Conservation (phyloP, 2,797 vertebrate species). For the Intellagama lesueurii region DNA sequence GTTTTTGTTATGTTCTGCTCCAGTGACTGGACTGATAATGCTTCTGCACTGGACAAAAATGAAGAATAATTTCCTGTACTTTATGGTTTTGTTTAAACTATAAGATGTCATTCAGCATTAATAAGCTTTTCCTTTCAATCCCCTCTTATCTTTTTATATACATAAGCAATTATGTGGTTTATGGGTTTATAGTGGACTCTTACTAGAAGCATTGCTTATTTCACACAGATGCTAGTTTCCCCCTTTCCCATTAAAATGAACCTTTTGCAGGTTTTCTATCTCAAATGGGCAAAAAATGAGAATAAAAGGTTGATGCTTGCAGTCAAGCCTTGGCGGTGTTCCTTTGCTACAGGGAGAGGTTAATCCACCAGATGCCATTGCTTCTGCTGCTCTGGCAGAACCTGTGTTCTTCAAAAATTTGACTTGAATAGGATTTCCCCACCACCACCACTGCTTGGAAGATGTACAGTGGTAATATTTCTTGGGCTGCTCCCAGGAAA, state of each 20-base stretch:
- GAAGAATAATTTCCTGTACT: slow-evolving; percentile 25
- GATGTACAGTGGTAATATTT: neutral
- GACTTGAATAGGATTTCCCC: neutral
- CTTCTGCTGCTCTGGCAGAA: neutral
- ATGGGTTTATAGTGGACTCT: neutral
- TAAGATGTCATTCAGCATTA: slow-evolving; percentile 37
- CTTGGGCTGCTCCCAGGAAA: neutral
- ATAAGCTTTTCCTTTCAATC: slow-evolving; percentile 27
- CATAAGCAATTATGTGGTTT: slow-evolving; percentile 23
- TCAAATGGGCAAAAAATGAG: slow-evolving; percentile 12
- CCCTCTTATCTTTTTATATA: slow-evolving; percentile 31
- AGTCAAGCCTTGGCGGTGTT: slow-evolving; percentile 21
- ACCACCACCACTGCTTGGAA: no score
- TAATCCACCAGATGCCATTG: slow-evolving; percentile 19
- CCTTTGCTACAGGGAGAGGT: slow-evolving; percentile 1
- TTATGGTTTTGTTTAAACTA: slow-evolving; percentile 44
- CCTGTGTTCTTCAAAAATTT: neutral
- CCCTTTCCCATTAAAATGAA: slow-evolving; percentile 39
- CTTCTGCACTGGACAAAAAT: slow-evolving; percentile 44
- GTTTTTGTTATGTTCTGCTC: slow-evolving; percentile 55
- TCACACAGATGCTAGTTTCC: neutral
- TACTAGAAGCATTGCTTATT: slow-evolving; percentile 17
- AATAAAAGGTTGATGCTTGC: neutral
- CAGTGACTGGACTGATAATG: slow-evolving; percentile 37
- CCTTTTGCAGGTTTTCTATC: slow-evolving; percentile 46